Conservation (phyloP, 1,140 invertebrate genomes). For the Agraylea sexmaculata region DNA sequence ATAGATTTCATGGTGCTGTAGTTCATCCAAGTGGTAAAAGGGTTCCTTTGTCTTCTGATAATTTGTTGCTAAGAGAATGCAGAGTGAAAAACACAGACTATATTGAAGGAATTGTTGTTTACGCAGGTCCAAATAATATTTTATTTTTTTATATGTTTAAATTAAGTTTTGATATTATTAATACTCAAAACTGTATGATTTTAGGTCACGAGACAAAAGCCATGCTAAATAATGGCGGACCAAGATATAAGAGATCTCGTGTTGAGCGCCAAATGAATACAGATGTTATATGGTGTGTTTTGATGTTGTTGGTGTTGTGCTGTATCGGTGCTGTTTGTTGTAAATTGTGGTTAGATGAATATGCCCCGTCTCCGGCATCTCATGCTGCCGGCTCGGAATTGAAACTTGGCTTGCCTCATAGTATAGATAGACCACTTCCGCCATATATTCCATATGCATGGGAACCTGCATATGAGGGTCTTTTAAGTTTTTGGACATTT, state of each 20-base stretch:
- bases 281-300: slow-evolving; percentile 93
- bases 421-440: slow-evolving; percentile 34
- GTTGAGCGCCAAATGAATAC: slow-evolving; percentile 90
- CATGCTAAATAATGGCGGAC: slow-evolving; percentile 94
- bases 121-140: slow-evolving; percentile 55
- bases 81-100: slow-evolving; percentile 80
- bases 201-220: slow-evolving; percentile 93
- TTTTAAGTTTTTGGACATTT: slow-evolving; percentile 89
- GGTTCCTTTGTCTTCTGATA: slow-evolving; percentile 82
- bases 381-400: slow-evolving; percentile 17
- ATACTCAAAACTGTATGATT: slow-evolving; percentile 11
- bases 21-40: slow-evolving; percentile 66
- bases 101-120: slow-evolving; percentile 93
- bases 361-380: slow-evolving; percentile 26
- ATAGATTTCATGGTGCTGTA: slow-evolving; percentile 85
- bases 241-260: slow-evolving; percentile 86
- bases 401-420: slow-evolving; percentile 14
- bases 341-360: slow-evolving; percentile 63
- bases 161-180: background rate
- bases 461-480: slow-evolving; percentile 62
- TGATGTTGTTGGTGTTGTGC: slow-evolving; percentile 84
- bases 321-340: slow-evolving; percentile 82
- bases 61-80: slow-evolving; percentile 88
- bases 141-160: background rate
- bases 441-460: slow-evolving; percentile 50